These are phyloP conservation scores for Thomomys bottae DNA, from an alignment of 2,113 vertebrate species.

Conservation along the genomic window DNA sequence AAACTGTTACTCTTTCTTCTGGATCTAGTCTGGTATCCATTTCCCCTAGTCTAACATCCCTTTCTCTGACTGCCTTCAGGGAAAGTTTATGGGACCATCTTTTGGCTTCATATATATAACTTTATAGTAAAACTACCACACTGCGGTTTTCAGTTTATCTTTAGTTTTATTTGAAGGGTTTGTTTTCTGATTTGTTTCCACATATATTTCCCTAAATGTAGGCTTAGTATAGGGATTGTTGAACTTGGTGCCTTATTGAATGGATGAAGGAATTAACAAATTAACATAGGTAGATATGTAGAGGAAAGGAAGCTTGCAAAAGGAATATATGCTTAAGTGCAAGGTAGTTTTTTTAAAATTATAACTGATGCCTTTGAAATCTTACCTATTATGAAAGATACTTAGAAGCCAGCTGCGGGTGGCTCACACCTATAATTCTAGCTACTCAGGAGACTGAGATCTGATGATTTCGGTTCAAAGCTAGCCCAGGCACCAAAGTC, in stretches of 20 bases:
- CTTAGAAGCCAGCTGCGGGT: too few relatives aligned
- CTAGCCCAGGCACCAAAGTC: too few relatives aligned
- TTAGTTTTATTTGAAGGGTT: not conserved
- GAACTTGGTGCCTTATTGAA: slow-evolving; percentile 13
- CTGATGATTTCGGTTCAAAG: too few relatives aligned
- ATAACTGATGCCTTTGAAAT: slow-evolving; percentile 14
- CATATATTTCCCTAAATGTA: not conserved
- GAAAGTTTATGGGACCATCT: not conserved
- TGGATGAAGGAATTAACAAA: not conserved
- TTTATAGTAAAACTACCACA: not conserved
- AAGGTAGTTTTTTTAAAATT: slow-evolving; percentile 48
- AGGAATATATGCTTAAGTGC: not conserved
- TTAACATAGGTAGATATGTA: not conserved
- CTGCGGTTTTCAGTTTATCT: not conserved
- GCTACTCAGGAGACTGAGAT: too few relatives aligned
- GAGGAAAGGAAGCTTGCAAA: not conserved
- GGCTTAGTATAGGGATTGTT: not conserved
- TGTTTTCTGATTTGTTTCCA: not conserved
- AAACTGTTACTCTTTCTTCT: not conserved
- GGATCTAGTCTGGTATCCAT: not conserved
- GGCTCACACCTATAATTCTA: too few relatives aligned
- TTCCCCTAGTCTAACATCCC: not conserved
- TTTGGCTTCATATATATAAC: not conserved
- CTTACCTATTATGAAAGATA: not conserved
- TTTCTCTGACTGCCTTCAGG: slow-evolving; percentile 21